These are phyloP conservation scores for Brevipalpus yothersi DNA, from an alignment of 1,140 invertebrate genomes.

Conservation along the genomic window DNA sequence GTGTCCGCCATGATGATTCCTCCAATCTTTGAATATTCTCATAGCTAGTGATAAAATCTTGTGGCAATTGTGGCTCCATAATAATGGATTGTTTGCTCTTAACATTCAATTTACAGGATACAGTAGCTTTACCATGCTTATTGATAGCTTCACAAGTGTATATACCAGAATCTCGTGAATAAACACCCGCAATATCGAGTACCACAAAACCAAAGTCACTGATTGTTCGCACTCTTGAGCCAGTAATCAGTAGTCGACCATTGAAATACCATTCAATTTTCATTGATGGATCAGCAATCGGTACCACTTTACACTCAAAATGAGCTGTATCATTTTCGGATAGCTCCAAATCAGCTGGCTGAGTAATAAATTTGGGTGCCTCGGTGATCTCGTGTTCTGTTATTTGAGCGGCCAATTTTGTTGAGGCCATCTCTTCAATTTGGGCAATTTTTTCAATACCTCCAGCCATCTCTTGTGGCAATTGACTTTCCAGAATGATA, in stretches of 20 bases:
- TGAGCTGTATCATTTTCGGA: constrained; percentile 55
- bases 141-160: constrained; percentile 75
- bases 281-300: constrained; percentile 67
- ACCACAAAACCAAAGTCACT: constrained; percentile 74
- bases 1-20: constrained; percentile 58
- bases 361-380: constrained; percentile 74
- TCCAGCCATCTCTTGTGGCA: constrained; percentile 34
- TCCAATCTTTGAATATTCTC: constrained; percentile 66
- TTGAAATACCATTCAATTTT: constrained; percentile 58
- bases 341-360: constrained; percentile 42
- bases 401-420: constrained; percentile 50
- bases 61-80: constrained; percentile 64
- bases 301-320: constrained; percentile 37
- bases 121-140: constrained; percentile 60
- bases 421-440: constrained; percentile 34
- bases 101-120: constrained; percentile 57
- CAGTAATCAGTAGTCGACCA: constrained; percentile 26
- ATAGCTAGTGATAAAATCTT: constrained; percentile 39
- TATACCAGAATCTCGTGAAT: constrained; percentile 57
- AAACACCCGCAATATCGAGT: constrained; percentile 62
- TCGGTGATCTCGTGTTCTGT: constrained; percentile 38
- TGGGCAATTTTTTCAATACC: constrained; percentile 80
- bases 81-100: constrained; percentile 42
- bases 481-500: constrained; percentile 68
- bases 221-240: constrained; percentile 63